Evolutionary conservation across 2,888 invertebrate genomes (phyloP), one percentile per base, ranked within the genome.

Genomic region (Nyleta sp.): DNA sequence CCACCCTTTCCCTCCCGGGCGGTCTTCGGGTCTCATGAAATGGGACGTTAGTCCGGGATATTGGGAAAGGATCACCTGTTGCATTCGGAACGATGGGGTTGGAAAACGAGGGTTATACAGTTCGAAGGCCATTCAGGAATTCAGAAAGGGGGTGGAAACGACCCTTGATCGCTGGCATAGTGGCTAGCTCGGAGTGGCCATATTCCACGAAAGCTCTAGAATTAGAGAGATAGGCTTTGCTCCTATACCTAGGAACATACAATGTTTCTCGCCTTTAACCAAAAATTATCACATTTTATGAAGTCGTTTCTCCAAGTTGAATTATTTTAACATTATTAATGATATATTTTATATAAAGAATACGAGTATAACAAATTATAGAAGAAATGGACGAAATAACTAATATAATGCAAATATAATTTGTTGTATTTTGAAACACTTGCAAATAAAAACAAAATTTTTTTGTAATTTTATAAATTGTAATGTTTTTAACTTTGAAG

Each of bases 11-110:
- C n/a, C n/a, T n/a, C n/a, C n/a, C n/a, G n/a, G n/a, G n/a, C n/a
- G n/a, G n/a, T n/a, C n/a, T n/a, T n/a, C n/a, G n/a, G n/a, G n/a
- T n/a, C n/a, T n/a, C n/a, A n/a, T n/a, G n/a, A n/a, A n/a, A n/a
- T n/a, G n/a, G 72, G 55, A 72, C 80, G 68, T 76, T 80, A 72
- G 72, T 72, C 40, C 85, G 87, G 86, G 89, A 89, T 90, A 90
- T 89, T 87, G 90, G 87, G 89, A 90, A 89, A 87, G 89, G 86
- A 89, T 90, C 87, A 86, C 87, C 90, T 90, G 90, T 90, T 90
- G 90, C 90, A 82, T 86, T 82, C 64, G 83, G 84, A 88, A 88
- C 86, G 88, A 89, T 89, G 88, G 89, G 90, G 90, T 89, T 88
- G 85, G 83, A 75, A 80, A 79, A 82, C 83, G 86, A 85, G 89